These are phyloP conservation scores for Heliocidaris erythrogramma DNA, from an alignment of 35 echinoderm and acorn worm genomes.

Conservation along the genomic window DNA sequence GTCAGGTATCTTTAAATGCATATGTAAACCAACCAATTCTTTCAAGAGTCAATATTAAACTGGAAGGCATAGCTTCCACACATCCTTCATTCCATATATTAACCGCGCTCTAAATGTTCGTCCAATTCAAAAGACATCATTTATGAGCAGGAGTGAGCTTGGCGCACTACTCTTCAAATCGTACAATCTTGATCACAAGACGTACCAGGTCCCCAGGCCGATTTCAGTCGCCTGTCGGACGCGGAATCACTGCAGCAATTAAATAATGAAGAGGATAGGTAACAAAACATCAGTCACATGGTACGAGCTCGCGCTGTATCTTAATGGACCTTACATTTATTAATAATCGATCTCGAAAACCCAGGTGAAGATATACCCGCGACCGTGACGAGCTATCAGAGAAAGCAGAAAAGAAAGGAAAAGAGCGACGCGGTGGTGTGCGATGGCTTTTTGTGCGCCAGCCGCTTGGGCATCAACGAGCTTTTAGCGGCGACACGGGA, in stretches of 20 bases:
- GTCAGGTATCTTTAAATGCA: no score
- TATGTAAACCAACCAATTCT: background rate
- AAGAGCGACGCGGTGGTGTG: background rate
- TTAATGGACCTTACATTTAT: slow-evolving; percentile 25
- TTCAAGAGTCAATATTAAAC: background rate
- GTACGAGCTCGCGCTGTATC: background rate
- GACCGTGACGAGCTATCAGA: background rate
- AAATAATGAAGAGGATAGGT: background rate
- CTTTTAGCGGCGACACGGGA: background rate
- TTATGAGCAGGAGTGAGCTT: background rate
- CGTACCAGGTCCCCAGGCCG: background rate
- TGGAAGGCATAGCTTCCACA: background rate
- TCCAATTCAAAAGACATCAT: background rate
- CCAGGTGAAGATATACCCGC: background rate
- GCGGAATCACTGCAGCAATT: background rate
- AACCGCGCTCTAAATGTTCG: background rate
- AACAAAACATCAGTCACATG: background rate
- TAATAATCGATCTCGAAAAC: background rate
- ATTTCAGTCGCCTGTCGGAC: background rate
- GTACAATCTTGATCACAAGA: background rate
- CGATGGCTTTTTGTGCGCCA: background rate
- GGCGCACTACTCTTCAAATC: background rate
- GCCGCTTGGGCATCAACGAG: background rate
- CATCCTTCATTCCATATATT: background rate
- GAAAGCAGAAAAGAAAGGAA: background rate